Base-by-base conservation (phyloP, 2,113 vertebrate genomes). In the Fukomys damarensis region DNA sequence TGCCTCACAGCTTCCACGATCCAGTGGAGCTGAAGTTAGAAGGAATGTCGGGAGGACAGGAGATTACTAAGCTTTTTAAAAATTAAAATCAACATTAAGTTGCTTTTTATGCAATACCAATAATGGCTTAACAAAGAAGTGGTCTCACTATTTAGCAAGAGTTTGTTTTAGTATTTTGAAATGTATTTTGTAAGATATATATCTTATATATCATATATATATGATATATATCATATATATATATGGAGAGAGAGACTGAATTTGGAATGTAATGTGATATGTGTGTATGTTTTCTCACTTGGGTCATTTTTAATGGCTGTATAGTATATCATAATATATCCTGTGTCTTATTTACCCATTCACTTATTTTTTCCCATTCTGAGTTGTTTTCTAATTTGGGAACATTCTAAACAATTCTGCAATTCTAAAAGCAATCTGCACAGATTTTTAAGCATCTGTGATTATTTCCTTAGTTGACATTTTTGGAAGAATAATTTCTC, bases 381-480 rank as follows among this genome's bases (percentile, higher is more conserved):
- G 90, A 46, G 6, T 7, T 54, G 68, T 58, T 61, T 61, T 92
- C 80, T 93, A 56, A 86, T 83, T 77, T 63, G n/a, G 58, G 41
- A 72, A 8, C 59, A 26, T 72, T 82, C 41, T 41, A 76, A 90
- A 74, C 49, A 86, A 63, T 63, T 49, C 32, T 26, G 1, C 30
- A 35, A 52, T 61, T 63, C 41, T 46, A 30, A 3, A 66, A 88
- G 65, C 72, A n/a, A 28, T 65, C 54, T 24, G 30, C 81, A 8
- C 49, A 35, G 83, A 80, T 80, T 20, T 35, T 61, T 68, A 41
- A 86, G 74, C 86, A 49, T 26, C 56, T 46, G 0, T 41, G 61
- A 89, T 88, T 58, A 63, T 95, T 89, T 96, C 94, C 92, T 95
- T 76, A 92, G 94, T 95, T 87, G 89, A 68, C 92, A 49, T 81